phyloP scores from a whole-genome alignment of 2,888 invertebrate species.

The Rhagophthalmus giganteus region DNA sequence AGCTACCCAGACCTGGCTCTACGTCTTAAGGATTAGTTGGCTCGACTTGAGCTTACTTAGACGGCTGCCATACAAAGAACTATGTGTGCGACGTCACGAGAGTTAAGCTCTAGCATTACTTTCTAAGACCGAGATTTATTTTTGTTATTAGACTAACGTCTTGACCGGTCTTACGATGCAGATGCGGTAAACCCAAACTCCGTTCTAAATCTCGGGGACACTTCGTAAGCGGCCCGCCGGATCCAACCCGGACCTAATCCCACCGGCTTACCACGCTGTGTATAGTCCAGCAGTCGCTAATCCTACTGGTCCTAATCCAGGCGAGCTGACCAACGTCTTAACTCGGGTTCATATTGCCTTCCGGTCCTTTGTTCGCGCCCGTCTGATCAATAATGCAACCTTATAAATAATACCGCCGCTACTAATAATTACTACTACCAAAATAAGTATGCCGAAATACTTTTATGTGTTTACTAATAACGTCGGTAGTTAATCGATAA shows the following conservation, averaged over 20 bases:
- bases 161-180: constrained; percentile 51
- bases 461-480: too few relatives aligned
- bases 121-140: constrained; percentile 51
- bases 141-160: constrained; percentile 48
- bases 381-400: constrained; percentile 57
- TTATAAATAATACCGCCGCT: constrained; percentile 55
- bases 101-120: constrained; percentile 43
- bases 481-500: too few relatives aligned
- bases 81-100: constrained; percentile 45
- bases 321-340: constrained; percentile 58
- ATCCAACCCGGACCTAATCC: constrained; percentile 55
- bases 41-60: constrained; percentile 56
- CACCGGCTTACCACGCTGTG: constrained; percentile 56
- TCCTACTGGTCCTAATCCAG: constrained; percentile 57
- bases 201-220: constrained; percentile 53
- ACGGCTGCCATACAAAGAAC: constrained; percentile 52
- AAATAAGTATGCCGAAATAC: too few relatives aligned
- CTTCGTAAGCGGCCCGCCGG: constrained; percentile 47
- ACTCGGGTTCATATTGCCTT: constrained; percentile 57
- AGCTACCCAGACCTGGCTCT: constrained; percentile 54
- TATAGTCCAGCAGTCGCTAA: constrained; percentile 58
- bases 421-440: constrained; percentile 44
- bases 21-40: constrained; percentile 69
- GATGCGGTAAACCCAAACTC: constrained; percentile 48
- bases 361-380: constrained; percentile 55